A percentile compares a stretch with the other conserved stretches of the same genome.
phyloP scores from a whole-genome alignment of 2,797 vertebrate genomes.

The Oreortyx pictus region DNA sequence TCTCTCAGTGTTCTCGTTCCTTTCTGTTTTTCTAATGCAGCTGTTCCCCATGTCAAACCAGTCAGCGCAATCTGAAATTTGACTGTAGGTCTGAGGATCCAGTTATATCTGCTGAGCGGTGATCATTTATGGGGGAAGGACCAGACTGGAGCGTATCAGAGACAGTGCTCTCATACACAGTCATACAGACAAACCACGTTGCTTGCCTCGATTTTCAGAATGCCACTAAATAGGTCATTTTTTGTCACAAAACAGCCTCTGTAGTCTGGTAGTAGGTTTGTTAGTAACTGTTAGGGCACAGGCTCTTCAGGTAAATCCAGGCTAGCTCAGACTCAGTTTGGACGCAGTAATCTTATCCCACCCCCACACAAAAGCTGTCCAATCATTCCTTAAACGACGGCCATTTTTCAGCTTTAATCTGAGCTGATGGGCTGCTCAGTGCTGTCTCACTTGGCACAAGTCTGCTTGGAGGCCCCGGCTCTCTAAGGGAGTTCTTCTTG shows the following conservation, averaged over 20 bases:
- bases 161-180: neutral
- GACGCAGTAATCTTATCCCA: slow-evolving; percentile 58
- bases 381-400: neutral
- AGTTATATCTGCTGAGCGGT: neutral
- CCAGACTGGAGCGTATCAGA: neutral
- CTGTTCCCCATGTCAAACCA: neutral
- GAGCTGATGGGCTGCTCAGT: neutral
- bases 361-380: slow-evolving; percentile 53
- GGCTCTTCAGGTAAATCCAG: slow-evolving; percentile 52
- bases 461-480: neutral
- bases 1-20: neutral
- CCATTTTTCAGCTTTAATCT: slow-evolving; percentile 36
- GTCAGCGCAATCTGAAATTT: rapidly evolving
- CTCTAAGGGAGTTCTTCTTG: neutral
- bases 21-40: neutral
- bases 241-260: neutral
- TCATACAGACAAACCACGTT: too few species aligned
- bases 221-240: neutral
- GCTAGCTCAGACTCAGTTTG: slow-evolving; percentile 27
- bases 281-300: neutral
- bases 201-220: neutral
- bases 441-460: neutral
- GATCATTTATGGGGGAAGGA: neutral
- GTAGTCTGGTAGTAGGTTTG: neutral
- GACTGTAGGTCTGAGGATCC: neutral